These are phyloP conservation scores for Drosophila burlai DNA, from an alignment of 1,140 invertebrate species.

Conservation along the genomic window DNA sequence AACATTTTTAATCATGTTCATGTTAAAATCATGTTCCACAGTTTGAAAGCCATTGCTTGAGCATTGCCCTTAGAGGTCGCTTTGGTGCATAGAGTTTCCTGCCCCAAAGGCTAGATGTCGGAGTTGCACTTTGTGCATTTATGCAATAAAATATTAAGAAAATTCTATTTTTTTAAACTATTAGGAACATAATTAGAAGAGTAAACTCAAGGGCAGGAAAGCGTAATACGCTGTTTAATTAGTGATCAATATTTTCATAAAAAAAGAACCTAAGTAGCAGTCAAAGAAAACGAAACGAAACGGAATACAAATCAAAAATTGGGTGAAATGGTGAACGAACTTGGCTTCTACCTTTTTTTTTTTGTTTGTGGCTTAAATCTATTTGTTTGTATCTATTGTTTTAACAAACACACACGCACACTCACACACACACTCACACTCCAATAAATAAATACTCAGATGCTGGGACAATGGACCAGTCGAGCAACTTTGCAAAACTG, in stretches of 20 bases:
- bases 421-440: neutral
- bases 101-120: conserved; percentile 1
- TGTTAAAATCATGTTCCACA: neutral
- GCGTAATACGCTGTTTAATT: neutral
- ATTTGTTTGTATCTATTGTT: conserved; percentile 43
- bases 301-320: conserved; percentile 61
- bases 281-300: conserved; percentile 34
- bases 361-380: conserved; percentile 36
- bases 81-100: neutral
- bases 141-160: neutral
- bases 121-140: neutral
- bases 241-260: neutral
- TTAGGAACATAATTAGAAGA: neutral
- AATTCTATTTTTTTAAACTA: neutral
- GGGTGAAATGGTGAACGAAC: conserved; percentile 81
- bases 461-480: conserved; percentile 61
- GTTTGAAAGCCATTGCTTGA: neutral
- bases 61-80: neutral
- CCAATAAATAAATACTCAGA: conserved; percentile 12
- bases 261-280: neutral
- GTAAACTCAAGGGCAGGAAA: conserved; percentile 14
- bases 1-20: too few relatives aligned
- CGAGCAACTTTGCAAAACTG: conserved; percentile 69
- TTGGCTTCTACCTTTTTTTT: conserved; percentile 41
- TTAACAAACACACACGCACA: conserved; percentile 22